Evolutionary conservation across 2,797 vertebrate genomes (phyloP).

Genomic region (Rhincodon typus): DNA sequence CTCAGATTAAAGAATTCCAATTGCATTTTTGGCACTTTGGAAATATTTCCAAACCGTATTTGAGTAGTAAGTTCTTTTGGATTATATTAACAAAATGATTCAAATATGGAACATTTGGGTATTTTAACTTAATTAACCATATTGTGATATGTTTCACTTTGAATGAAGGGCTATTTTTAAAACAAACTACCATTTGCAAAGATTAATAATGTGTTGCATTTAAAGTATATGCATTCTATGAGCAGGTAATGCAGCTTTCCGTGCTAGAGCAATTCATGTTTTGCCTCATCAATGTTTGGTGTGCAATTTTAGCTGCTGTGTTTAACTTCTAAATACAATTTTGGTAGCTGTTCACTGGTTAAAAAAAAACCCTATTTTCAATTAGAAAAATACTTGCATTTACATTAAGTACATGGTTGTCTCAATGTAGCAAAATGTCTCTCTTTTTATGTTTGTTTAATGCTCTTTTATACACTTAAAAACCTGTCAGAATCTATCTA

Average conservation of each 20-base stretch:
- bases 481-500: not conserved
- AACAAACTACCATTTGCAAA: not conserved
- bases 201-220: not conserved
- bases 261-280: not conserved
- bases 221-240: not conserved
- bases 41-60: conserved; percentile 20
- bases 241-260: not conserved
- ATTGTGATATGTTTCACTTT: not conserved
- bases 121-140: not conserved
- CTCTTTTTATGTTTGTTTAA: not conserved
- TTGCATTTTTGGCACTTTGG: not conserved
- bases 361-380: no score
- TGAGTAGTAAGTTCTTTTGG: not conserved
- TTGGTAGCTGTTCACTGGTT: no score
- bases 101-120: conserved; percentile 10
- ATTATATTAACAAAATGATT: not conserved
- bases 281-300: not conserved
- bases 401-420: not conserved
- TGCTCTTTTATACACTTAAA: not conserved
- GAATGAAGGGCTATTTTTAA: not conserved
- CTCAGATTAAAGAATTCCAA: not conserved
- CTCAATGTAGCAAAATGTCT: conserved; percentile 10
- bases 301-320: not conserved
- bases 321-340: no score
- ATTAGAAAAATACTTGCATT: not conserved